Base-by-base conservation (phyloP, 2,888 invertebrate genomes). In the Amiota communis region DNA sequence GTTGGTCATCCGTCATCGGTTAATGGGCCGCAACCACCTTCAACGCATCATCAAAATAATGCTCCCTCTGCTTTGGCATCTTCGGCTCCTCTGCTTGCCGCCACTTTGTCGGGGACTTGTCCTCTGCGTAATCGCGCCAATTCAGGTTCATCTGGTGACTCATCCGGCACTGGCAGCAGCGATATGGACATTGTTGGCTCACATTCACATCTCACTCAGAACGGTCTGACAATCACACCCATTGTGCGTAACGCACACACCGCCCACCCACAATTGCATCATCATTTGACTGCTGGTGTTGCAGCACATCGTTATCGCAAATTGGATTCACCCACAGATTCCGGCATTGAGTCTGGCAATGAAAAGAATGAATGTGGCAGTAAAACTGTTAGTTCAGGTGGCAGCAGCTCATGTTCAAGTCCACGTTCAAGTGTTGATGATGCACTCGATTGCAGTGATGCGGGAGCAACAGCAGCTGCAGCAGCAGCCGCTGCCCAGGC, bases 281-380 rank as follows among this genome's bases (percentile, higher is more conserved):
- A 84, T 72, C 83, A 84, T 47, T 70, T 87, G 75, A 87, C 86
- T 11, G 90, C 89, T 80, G 81, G 85, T 6, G 36, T 6, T 2
- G 79, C 78, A 68, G 48, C 79, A 77, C 71, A 93, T 75, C 93
- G 95, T 73, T 95, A 95, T 89, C 93, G 96, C 80, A 96, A 97
- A 88, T 91, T 97, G 72, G 97, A 97, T 86, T 97, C 96, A 12
- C 97, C 97, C 47, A 96, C 95, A 78, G 97, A 97, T 90, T 97
- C 97, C 71, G 97, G 97, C 67, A 97, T 97, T 87, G 97, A 97
- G 89, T 96, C 96, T 10, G 97, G 97, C 53, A 96, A 96, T 76
- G 97, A 97, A 84, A 96, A 96, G 86, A 93, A 95, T 75, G 96
- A 96, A 88, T 91, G 93, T 84, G 68, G 83, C 71, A 91, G 92